Evolutionary conservation across 2,113 vertebrate genomes (phyloP).

Genomic region (Mesocricetus auratus): DNA sequence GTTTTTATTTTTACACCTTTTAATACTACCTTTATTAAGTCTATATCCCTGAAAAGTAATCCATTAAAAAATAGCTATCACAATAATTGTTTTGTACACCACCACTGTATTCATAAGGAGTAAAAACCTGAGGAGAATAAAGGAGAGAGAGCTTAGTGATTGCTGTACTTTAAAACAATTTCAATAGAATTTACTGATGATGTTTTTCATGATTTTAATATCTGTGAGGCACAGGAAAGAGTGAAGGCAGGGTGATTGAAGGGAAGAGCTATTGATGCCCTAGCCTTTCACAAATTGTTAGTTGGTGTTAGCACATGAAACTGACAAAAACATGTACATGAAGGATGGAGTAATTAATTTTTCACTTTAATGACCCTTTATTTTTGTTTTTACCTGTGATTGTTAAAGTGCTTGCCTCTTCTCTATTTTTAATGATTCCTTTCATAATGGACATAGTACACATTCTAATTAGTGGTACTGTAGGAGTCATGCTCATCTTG

Average conservation of each 20-base stretch:
- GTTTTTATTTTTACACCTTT: neutral
- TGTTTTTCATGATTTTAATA: neutral
- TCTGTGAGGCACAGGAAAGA: neutral
- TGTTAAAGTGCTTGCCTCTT: conserved; percentile 81
- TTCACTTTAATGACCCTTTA: conserved; percentile 71
- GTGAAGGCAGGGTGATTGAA: neutral
- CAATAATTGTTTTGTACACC: neutral
- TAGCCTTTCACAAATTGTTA: conserved; percentile 45
- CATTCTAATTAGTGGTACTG: conserved; percentile 57
- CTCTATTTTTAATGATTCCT: conserved; percentile 80
- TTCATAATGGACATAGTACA: conserved; percentile 73
- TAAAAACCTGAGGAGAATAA: conserved; percentile 63
- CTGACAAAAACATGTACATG: conserved; percentile 53
- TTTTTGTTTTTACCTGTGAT: conserved; percentile 74
- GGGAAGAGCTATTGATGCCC: neutral
- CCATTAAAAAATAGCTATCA: conserved; percentile 16
- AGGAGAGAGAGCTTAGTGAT: neutral
- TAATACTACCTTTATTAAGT: neutral
- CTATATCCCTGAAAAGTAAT: neutral
- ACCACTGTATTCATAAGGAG: neutral
- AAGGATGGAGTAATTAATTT: conserved; percentile 72
- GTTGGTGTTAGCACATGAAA: neutral
- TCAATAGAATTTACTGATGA: conserved; percentile 49
- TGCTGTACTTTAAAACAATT: neutral
- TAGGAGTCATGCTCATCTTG: conserved; percentile 75